A percentile compares a stretch with the other conserved stretches of the same genome.
Evolutionary conservation across 2,888 invertebrate genomes (phyloP).

Genomic region (Zhuqinia jingwanae): DNA sequence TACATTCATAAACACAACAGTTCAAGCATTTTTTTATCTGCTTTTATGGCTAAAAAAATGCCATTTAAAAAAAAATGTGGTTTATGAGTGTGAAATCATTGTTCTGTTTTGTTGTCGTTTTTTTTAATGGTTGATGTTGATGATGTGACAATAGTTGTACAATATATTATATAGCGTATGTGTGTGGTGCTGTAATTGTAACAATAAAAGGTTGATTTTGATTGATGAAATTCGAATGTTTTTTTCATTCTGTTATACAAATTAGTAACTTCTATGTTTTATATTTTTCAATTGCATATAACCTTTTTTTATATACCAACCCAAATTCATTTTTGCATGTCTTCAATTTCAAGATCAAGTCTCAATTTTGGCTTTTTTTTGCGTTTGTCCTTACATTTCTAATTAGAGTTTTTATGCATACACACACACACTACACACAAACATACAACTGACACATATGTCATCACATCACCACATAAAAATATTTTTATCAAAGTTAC

Average conservation of each 20-base stretch:
- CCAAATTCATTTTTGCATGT: not conserved
- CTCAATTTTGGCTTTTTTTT: constrained; percentile 60
- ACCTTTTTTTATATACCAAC: not conserved
- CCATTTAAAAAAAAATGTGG: no score
- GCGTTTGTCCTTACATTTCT: constrained; percentile 35
- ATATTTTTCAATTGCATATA: not conserved
- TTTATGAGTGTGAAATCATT: not conserved
- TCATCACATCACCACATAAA: constrained; percentile 22
- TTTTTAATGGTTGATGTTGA: not conserved
- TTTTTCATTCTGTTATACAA: not conserved
- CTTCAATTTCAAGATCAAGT: constrained; percentile 58
- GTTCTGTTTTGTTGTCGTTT: not conserved
- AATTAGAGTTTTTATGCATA: constrained; percentile 14
- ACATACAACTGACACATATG: constrained; percentile 11
- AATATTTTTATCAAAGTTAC: not conserved
- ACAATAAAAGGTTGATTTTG: not conserved
- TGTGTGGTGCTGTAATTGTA: no score
- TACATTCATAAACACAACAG: no score
- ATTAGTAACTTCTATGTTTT: not conserved
- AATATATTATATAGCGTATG: not conserved
- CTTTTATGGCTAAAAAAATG: no score
- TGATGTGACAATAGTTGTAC: not conserved
- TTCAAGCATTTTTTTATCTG: no score
- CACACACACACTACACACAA: constrained; percentile 37
- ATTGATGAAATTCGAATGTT: not conserved